Evolutionary conservation across 1,140 invertebrate genomes (phyloP), one percentile per base, ranked within the genome.

Genomic region (Camponotus vicinus): DNA sequence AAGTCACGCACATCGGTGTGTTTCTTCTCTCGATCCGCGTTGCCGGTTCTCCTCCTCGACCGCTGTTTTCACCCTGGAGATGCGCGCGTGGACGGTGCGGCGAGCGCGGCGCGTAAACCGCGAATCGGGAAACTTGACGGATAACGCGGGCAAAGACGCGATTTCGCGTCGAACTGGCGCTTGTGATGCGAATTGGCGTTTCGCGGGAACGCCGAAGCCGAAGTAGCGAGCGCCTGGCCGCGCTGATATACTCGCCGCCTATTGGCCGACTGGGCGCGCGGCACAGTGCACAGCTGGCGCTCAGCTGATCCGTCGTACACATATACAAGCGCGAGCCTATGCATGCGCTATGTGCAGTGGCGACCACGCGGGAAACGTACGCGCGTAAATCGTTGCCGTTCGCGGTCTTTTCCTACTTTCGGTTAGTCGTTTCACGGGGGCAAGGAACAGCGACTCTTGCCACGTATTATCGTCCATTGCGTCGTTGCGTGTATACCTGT

Each of bases 271-370:
- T 0, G 13, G 8, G 37, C 15, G 27, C 61, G 66, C 57, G 77
- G 86, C 92, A 93, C 94, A 94, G 94, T 94, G 86, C 92, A 94
- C 94, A 94, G 94, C 94, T 95, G 94, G 93, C 91, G 90, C 94
- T 95, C 94, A 95, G 94, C 94, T 95, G 94, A 95, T 94, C 91
- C 73, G 34, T 76, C 55, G n/a, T 15, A 87, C 78, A 21, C 91
- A 88, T 57, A 90, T 66, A 64, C 59, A 27, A 15, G 32, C 34
- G 2, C 21, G 2, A 11, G 9, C 7, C 13, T 42, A 85, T 85
- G 87, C 66, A 89, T 40, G 32, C 40, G 52, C 27, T 0, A 2
- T 70, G 18, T 87, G 37, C 45, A 49, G 76, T 85, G 45, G 27
- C 55, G n/a, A n/a, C 88, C 90, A 92, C 92, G 93, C 93, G 93